phyloP scores from a whole-genome alignment of 2,888 invertebrate species.

The Morpho helenor region DNA sequence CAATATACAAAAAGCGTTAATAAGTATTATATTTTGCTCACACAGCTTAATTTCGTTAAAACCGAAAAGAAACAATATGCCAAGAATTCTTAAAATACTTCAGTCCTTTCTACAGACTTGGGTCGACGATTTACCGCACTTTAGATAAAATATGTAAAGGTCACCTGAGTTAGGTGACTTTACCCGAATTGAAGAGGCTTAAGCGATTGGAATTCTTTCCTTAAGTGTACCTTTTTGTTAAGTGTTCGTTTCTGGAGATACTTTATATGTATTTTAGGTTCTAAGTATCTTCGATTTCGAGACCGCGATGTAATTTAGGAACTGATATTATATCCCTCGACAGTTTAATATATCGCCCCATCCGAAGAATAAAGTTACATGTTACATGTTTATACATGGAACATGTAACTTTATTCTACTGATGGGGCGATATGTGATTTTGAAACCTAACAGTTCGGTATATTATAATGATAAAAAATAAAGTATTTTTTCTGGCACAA shows the following conservation, averaged over 20 bases:
- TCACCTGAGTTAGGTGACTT: conserved; percentile 53
- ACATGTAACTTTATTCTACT: too few relatives aligned
- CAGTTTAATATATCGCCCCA: too few relatives aligned
- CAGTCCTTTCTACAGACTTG: conserved; percentile 43
- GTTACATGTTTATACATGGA: too few relatives aligned
- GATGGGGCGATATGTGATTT: too few relatives aligned
- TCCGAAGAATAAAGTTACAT: too few relatives aligned
- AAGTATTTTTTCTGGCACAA: not conserved
- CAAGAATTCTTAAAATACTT: conserved; percentile 55
- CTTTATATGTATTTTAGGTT: conserved; percentile 19
- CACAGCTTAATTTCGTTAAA: conserved; percentile 42
- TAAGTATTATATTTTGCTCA: conserved; percentile 46
- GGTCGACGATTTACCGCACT: conserved; percentile 70
- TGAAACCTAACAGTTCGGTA: too few relatives aligned
- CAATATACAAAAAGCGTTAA: conserved; percentile 46
- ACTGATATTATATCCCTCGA: too few relatives aligned
- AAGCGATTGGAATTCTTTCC: conserved; percentile 59
- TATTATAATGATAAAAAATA: too few relatives aligned
- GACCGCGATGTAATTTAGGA: too few relatives aligned
- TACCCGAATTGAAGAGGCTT: conserved; percentile 48
- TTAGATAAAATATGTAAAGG: conserved; percentile 76
- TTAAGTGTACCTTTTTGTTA: conserved; percentile 40
- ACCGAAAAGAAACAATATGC: conserved; percentile 42
- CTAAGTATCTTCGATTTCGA: not conserved
- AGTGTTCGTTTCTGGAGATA: conserved; percentile 27